Evolutionary conservation across 1,140 invertebrate species (phyloP).

Genomic region (Oscheius sp.): DNA sequence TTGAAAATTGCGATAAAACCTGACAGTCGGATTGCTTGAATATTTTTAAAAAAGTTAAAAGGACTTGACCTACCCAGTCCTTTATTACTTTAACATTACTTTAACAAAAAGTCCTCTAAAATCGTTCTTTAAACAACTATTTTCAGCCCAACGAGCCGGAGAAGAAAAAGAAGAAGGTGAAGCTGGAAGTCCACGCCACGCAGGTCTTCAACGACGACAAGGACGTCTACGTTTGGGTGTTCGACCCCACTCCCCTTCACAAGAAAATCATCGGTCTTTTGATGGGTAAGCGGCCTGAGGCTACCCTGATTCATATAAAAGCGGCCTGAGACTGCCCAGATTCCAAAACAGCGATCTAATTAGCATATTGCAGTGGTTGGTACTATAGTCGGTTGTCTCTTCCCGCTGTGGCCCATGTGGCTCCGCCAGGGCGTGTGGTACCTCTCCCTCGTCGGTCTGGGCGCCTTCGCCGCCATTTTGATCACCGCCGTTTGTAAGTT

Average conservation of each 20-base stretch:
- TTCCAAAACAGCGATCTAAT: background rate
- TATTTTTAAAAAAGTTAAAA: background rate
- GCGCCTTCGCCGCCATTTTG: constrained; percentile 88
- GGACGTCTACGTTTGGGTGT: constrained; percentile 94
- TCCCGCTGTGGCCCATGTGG: constrained; percentile 91
- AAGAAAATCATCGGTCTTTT: constrained; percentile 91
- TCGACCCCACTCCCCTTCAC: constrained; percentile 92
- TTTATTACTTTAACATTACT: too few relatives aligned
- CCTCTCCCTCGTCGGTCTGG: constrained; percentile 85
- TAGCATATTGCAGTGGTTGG: constrained; percentile 71
- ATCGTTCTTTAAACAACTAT: too few relatives aligned
- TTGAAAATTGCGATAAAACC: too few relatives aligned
- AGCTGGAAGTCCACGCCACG: constrained; percentile 48
- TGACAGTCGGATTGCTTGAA: too few relatives aligned
- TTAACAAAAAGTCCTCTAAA: too few relatives aligned
- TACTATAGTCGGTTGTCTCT: constrained; percentile 90
- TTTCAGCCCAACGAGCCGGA: constrained; percentile 48
- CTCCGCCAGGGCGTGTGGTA: constrained; percentile 95
- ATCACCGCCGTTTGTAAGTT: constrained; percentile 74
- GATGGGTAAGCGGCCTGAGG: constrained; percentile 67
- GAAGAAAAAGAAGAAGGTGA: constrained; percentile 60
- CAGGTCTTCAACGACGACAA: constrained; percentile 53
- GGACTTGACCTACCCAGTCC: too few relatives aligned
- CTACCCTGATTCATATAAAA: too few relatives aligned
- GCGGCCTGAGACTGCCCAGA: too few relatives aligned